Percentiles rank a stretch among this genome's conserved stretches.
Evolutionary conservation across 2,113 vertebrate species (phyloP).

Genomic region (Neogale vison): DNA sequence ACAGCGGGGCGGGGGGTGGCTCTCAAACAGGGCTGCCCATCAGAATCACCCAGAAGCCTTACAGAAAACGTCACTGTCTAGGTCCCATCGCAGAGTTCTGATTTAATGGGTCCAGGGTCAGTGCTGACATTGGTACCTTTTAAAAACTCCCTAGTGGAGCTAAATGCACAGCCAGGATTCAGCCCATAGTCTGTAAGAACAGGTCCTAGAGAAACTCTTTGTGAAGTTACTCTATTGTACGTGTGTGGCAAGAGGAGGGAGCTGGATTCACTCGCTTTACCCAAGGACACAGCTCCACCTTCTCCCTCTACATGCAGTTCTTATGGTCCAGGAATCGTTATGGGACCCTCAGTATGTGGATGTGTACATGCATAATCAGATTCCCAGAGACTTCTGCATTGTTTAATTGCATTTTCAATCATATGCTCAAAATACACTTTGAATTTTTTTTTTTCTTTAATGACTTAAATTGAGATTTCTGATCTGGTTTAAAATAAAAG

Average conservation of each 20-base stretch:
- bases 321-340: background rate
- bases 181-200: background rate
- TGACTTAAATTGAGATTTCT: background rate
- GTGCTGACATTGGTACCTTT: background rate
- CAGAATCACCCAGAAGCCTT: background rate
- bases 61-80: background rate
- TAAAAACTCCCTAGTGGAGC: background rate
- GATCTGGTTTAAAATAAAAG: slow-evolving; percentile 10
- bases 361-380: background rate
- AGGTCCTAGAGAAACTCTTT: rapidly evolving
- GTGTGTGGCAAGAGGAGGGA: background rate
- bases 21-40: background rate
- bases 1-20: background rate
- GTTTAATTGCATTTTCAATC: background rate
- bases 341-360: background rate
- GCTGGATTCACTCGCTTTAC: background rate
- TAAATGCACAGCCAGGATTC: background rate
- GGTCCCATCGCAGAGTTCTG: background rate
- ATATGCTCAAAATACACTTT: background rate
- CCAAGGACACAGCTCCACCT: background rate
- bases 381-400: background rate
- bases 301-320: background rate
- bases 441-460: background rate
- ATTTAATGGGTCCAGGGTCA: background rate
- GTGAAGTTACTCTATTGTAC: background rate